Base-by-base conservation (phyloP, 2,113 vertebrate genomes). In the Menura novaehollandiae region DNA sequence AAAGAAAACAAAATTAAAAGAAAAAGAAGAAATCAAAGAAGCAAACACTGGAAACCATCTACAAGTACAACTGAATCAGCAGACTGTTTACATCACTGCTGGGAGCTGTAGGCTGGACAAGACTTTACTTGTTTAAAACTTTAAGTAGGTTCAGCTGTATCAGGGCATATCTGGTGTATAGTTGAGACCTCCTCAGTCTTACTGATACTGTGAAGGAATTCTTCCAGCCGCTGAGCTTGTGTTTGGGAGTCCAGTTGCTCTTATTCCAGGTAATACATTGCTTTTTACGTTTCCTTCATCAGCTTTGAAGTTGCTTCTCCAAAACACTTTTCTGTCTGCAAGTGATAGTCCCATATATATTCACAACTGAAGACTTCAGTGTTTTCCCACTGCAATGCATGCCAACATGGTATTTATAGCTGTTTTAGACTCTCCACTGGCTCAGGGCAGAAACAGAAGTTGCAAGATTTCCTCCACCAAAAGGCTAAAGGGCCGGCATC, bases 51-150 rank as follows among this genome's bases (percentile, higher is more conserved):
- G 52, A 89, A 92, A 71, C 30, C 11, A 22, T 77, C 21, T 92
- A 68, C 64, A 82, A 7, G 13, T 84, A 44, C 56, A 64, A 87
- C n/a, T 93, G 81, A 91, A 89, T 85, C 89, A 91, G 56, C 81
- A 82, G 41, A 27, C 58, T 93, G 23, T 82, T 95, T 91, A 73
- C 49, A 69, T 82, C 83, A 43, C 28, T 85, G 60, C 73, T 86
- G 33, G 35, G 47, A 68, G 30, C 47, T 78, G 72, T 43, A 91
- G 56, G 32, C 77, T 82, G 77, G 58, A 55, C 95, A 92, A 92
- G 94, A 72, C 9, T 62, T 74, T 13, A 95, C 94, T 91, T 95
- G 91, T 84, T 89, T 60, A 77, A 80, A 88, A 67, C 41, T 73
- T 58, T 4, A 74, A 56, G 47, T 90, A 49, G 58, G 21, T 85